Percentiles rank a stretch among this genome's conserved stretches.
These are phyloP conservation scores for Tragelaphus eurycerus DNA, from an alignment of 2,797 vertebrate genomes.

Conservation along the genomic window DNA sequence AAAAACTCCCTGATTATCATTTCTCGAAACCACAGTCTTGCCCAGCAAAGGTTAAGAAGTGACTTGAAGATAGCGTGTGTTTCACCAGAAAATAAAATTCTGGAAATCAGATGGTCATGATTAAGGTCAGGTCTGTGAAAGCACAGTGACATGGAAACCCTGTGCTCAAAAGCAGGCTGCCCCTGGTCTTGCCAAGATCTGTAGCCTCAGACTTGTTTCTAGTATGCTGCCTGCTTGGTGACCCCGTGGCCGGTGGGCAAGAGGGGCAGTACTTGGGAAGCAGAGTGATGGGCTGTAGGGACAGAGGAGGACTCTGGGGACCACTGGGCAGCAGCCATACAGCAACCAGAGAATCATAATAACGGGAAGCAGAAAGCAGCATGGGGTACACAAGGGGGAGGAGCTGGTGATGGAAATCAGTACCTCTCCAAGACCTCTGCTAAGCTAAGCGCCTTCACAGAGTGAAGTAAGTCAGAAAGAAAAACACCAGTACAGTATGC, in stretches of 20 bases:
- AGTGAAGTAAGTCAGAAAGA: no score
- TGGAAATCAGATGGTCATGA: neutral
- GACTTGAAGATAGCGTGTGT: neutral
- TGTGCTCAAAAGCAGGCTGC: neutral
- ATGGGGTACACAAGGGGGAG: rapidly evolving
- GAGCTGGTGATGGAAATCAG: neutral
- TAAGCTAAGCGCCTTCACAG: no score
- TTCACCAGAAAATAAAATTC: neutral
- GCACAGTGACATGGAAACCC: neutral
- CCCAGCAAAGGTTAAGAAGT: neutral
- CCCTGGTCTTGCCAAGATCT: rapidly evolving
- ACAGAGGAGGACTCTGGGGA: neutral
- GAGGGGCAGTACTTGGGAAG: neutral
- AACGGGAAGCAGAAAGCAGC: neutral
- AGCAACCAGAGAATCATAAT: neutral
- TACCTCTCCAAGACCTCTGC: neutral
- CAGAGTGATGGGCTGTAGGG: neutral
- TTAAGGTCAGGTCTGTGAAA: neutral
- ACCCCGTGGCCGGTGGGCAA: neutral
- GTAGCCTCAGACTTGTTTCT: neutral
- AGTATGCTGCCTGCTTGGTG: no score
- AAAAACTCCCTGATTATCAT: neutral
- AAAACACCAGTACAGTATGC: no score
- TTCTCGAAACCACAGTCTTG: neutral
- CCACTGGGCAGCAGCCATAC: neutral